Evolutionary conservation across 1,140 invertebrate species (phyloP).

Genomic region (Tyrophagus putrescentiae): DNA sequence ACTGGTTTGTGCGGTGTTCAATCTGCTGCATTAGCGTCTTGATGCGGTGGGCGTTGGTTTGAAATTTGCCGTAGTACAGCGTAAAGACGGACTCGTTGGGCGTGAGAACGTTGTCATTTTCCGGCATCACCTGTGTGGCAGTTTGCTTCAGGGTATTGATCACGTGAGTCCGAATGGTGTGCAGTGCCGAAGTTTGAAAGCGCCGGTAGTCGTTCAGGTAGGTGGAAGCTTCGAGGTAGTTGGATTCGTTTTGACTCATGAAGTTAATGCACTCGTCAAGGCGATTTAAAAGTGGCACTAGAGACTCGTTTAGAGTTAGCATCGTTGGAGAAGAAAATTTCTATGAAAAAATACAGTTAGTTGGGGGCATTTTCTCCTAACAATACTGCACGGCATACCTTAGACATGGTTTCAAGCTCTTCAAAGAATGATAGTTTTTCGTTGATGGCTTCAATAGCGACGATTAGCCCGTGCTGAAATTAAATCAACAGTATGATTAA

Average conservation of each 20-base stretch:
- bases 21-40: constrained; percentile 63
- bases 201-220: constrained; percentile 39
- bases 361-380: constrained; percentile 1
- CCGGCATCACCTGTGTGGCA: constrained; percentile 46
- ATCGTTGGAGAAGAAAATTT: constrained; percentile 59
- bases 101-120: constrained; percentile 28
- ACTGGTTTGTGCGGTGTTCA: constrained; percentile 53
- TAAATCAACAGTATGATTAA: constrained; percentile 21
- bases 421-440: constrained; percentile 67
- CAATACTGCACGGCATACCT: constrained; percentile 31
- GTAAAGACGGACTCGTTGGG: constrained; percentile 60
- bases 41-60: constrained; percentile 65
- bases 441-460: constrained; percentile 59
- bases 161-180: constrained; percentile 28
- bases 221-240: constrained; percentile 53
- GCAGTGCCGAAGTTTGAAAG: constrained; percentile 27
- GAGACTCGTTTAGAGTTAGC: constrained; percentile 62
- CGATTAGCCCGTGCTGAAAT: constrained; percentile 52
- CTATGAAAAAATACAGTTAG: constrained; percentile 29
- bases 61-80: constrained; percentile 83
- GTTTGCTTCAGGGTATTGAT: constrained; percentile 33
- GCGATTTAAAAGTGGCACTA: constrained; percentile 59
- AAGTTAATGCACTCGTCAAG: constrained; percentile 76
- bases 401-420: constrained; percentile 60
- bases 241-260: constrained; percentile 56